Evolutionary conservation across 2,888 invertebrate species (phyloP).

Genomic region (Blastobasis adustella): DNA sequence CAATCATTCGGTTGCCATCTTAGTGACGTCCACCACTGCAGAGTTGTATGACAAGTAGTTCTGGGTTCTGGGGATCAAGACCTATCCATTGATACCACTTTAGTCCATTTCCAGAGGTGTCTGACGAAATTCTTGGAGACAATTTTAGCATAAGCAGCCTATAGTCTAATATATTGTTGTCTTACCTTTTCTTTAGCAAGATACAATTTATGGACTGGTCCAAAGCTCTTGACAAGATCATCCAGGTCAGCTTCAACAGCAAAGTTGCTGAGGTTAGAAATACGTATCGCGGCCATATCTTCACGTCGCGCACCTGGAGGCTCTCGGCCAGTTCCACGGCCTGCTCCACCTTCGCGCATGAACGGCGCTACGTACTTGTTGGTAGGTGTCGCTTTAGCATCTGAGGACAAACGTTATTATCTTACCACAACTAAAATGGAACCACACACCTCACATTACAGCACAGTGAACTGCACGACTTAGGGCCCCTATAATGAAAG

Average conservation of each 20-base stretch:
- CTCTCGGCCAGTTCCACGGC: constrained; percentile 78
- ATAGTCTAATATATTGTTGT: no score
- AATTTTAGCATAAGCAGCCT: no score
- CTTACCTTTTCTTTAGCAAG: constrained; percentile 92
- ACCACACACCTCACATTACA: no score
- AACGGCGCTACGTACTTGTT: constrained; percentile 92
- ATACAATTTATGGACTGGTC: constrained; percentile 93
- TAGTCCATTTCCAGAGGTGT: no score
- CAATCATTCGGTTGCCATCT: no score
- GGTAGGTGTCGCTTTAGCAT: constrained; percentile 60
- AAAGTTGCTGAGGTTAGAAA: constrained; percentile 97
- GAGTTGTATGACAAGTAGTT: no score
- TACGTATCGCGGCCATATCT: constrained; percentile 94
- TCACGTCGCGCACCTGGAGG: constrained; percentile 83
- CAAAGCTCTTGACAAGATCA: constrained; percentile 95
- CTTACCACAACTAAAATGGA: not conserved
- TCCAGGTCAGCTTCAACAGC: constrained; percentile 96
- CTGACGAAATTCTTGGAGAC: no score
- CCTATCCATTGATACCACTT: no score
- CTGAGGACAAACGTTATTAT: constrained; percentile 23
- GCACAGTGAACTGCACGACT: no score
- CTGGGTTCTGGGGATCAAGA: no score
- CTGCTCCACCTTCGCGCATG: constrained; percentile 89
- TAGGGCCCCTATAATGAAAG: no score
- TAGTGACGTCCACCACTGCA: no score